Evolutionary conservation across 2,888 invertebrate genomes (phyloP).

Genomic region (Imbricaverruca yamaguchii): DNA sequence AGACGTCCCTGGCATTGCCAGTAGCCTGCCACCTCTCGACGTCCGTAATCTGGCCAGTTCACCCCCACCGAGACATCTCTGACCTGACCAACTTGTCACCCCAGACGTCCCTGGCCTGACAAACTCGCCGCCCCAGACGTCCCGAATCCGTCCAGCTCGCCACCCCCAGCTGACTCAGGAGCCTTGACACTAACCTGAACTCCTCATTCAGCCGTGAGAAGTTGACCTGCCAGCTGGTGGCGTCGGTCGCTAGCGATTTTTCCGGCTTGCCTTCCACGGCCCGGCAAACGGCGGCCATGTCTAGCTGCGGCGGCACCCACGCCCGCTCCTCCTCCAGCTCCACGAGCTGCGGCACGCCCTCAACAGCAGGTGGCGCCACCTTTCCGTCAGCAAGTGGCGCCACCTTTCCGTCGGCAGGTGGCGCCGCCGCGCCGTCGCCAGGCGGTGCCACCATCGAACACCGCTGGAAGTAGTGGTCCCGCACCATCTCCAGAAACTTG

Average conservation of each 20-base stretch:
- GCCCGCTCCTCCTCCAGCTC: neutral
- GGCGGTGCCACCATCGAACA: neutral
- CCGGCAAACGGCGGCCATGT: neutral
- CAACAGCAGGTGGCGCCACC: neutral
- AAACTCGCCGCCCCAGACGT: no score
- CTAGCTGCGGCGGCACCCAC: slow-evolving; percentile 8
- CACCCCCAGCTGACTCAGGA: no score
- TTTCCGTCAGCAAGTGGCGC: no score
- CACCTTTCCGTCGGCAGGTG: neutral
- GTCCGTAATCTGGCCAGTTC: no score
- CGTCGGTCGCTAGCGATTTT: neutral
- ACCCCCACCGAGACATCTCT: no score
- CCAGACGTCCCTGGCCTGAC: no score
- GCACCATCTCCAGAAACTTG: no score
- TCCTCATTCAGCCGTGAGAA: slow-evolving; percentile 11
- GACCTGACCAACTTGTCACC: no score
- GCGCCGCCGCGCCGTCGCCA: no score
- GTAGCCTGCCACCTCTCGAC: no score
- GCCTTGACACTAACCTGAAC: neutral
- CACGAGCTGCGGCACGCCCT: slow-evolving; percentile 2
- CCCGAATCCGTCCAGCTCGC: no score
- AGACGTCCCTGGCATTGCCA: no score
- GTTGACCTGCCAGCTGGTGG: neutral
- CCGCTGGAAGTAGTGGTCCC: neutral
- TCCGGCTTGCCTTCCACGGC: neutral